Evolutionary conservation across 2,888 invertebrate species (phyloP), one percentile per base, ranked within the genome.

Genomic region (Cenopis cana): DNA sequence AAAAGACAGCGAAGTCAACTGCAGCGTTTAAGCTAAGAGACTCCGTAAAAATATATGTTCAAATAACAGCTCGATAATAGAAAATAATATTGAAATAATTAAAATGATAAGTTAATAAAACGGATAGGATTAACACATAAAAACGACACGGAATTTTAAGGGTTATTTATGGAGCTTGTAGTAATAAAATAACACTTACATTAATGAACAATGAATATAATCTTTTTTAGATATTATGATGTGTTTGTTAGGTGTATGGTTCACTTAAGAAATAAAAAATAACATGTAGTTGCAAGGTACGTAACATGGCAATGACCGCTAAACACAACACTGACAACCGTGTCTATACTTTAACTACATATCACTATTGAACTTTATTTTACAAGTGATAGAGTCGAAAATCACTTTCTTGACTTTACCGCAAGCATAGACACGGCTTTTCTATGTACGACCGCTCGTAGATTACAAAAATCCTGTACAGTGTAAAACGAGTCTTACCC

Each of bases 181-280:
- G 12, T 46, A 14, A 46, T 14, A 46, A 46, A 1, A 24, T 5
- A n/a, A 14, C 12, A 8, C 2, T 46, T 46, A n/a, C 14, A 14
- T 24, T 24, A 24, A 20, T 54, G 12, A 6, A 20, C 11, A 20
- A 20, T 14, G 20, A 54, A 11, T 54, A 4, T 54, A 24, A 14
- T 49, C 6, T 33, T 62, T n/a, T 62, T 33, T 33, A 33, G 33
- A 33, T 33, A 33, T 33, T 33, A 33, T 17, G 3, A 33, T 67
- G 57, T 59, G 50, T 50, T 17, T 67, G 56, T 33, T 50, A 49
- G 46, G 12, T 46, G 41, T 46, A 46, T 46, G 14, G 46, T 33
- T 6, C 33, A 33, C 33, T 33, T 33, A 33, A 33, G n/a, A n/a
- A 33, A 8, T 33, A 8, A 8, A 33, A n/a, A 33, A 33, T 8